These are phyloP conservation scores for Gymnobelideus leadbeateri DNA, from an alignment of 2,113 vertebrate species.

Conservation along the genomic window DNA sequence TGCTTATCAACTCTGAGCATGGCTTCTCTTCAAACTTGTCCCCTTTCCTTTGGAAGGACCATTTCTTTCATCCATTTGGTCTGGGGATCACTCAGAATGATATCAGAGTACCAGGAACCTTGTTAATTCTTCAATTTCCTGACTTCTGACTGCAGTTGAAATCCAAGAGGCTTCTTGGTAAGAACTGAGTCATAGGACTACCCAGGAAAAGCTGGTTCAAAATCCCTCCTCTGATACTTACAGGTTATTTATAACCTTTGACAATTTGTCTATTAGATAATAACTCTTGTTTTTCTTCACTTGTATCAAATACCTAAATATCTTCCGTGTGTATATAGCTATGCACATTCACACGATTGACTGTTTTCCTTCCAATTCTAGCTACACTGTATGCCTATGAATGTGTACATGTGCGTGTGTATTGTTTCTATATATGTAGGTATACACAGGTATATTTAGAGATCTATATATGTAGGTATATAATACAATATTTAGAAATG, in stretches of 20 bases:
- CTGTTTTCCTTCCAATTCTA: no score
- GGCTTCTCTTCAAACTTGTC: background rate
- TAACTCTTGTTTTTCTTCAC: background rate
- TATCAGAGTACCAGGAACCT: background rate
- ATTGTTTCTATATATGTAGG: background rate
- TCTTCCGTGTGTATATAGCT: background rate
- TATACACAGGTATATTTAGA: background rate
- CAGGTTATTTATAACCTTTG: background rate
- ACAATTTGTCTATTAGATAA: background rate
- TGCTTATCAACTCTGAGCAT: conserved; percentile 26
- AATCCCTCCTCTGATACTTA: background rate
- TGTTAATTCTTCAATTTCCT: background rate
- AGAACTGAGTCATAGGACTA: background rate
- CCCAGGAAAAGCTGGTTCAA: background rate
- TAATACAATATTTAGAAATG: background rate
- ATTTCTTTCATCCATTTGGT: background rate
- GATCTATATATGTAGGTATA: no score
- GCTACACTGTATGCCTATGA: no score
- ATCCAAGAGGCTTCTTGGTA: background rate
- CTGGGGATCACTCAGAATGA: background rate
- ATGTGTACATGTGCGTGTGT: background rate
- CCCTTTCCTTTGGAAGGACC: conserved; percentile 10
- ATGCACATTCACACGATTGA: background rate
- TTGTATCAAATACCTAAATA: background rate
- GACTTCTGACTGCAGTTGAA: background rate